A percentile compares a stretch with the other conserved stretches of the same genome.
Evolutionary conservation across 1,140 invertebrate species (phyloP).

Genomic region (Dufourea novaeangliae): DNA sequence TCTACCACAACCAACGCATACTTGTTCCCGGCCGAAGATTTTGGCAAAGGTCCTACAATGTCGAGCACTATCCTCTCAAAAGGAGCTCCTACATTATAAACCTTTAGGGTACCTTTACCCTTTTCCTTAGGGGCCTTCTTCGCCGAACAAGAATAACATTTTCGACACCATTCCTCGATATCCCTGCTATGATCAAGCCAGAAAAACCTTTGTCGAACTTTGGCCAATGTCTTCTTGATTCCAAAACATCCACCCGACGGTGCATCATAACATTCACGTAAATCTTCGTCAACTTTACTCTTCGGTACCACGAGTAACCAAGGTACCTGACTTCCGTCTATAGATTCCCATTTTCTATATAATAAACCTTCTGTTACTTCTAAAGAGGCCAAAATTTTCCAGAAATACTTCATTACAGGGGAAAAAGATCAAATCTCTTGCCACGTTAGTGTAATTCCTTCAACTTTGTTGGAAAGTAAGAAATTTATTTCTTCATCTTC

Average conservation of each 20-base stretch:
- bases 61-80: constrained; percentile 7
- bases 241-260: constrained; percentile 1
- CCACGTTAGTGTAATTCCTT: neutral
- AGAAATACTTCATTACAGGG: neutral
- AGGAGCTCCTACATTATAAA: constrained; percentile 1
- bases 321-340: neutral
- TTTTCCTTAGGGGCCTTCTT: neutral
- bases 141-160: neutral
- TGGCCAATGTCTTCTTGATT: neutral
- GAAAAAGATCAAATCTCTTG: neutral
- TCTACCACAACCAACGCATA: neutral
- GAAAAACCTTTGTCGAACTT: neutral
- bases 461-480: neutral
- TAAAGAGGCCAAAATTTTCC: neutral
- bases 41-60: neutral
- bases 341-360: neutral
- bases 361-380: neutral
- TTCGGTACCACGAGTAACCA: neutral
- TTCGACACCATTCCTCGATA: constrained; percentile 11
- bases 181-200: neutral
- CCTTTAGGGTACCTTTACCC: neutral
- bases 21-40: neutral
- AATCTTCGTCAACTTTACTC: neutral
- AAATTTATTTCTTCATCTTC: neutral
- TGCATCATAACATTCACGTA: neutral